Percentiles rank a stretch among this genome's conserved stretches.
Conservation (phyloP, 1,140 invertebrate species). For the Drosophila pseudoobscura region DNA sequence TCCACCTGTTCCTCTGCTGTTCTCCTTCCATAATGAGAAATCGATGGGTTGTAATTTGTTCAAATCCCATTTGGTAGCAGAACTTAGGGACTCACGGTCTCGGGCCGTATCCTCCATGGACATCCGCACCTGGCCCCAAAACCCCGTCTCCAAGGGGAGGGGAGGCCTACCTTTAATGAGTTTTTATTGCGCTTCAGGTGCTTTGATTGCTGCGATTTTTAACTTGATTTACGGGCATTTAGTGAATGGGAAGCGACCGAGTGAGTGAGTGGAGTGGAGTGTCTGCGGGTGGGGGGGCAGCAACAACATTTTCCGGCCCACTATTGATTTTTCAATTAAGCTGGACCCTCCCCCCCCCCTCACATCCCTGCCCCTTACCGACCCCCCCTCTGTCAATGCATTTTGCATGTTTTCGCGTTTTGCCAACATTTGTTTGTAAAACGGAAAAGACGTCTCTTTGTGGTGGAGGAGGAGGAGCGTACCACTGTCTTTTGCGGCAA, state of each 20-base stretch:
- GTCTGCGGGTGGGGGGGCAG: background rate
- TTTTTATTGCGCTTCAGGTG: constrained; percentile 79
- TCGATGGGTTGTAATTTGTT: constrained; percentile 71
- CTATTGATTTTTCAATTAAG: constrained; percentile 81
- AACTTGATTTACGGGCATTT: constrained; percentile 78
- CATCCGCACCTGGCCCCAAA: constrained; percentile 43
- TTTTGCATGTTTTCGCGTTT: constrained; percentile 78
- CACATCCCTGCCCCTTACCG: background rate
- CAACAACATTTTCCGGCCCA: constrained; percentile 14
- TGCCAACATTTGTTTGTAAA: constrained; percentile 63
- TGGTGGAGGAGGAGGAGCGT: constrained; percentile 17
- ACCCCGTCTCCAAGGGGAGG: constrained; percentile 17
- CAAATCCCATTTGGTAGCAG: constrained; percentile 58
- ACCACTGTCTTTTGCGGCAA: constrained; percentile 62
- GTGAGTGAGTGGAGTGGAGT: background rate
- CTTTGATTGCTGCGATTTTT: constrained; percentile 80
- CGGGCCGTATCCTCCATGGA: constrained; percentile 13
- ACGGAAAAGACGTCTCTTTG: constrained; percentile 4
- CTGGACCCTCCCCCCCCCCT: constrained; percentile 13
- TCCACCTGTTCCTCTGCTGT: too few relatives aligned
- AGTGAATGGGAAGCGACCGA: constrained; percentile 16
- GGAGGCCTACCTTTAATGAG: constrained; percentile 66
- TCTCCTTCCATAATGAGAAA: constrained; percentile 63
- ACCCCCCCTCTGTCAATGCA: constrained; percentile 50
- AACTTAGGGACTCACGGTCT: constrained; percentile 20